These are phyloP conservation scores for Craniophora ligustri DNA, from an alignment of 2,888 invertebrate species.

Conservation along the genomic window DNA sequence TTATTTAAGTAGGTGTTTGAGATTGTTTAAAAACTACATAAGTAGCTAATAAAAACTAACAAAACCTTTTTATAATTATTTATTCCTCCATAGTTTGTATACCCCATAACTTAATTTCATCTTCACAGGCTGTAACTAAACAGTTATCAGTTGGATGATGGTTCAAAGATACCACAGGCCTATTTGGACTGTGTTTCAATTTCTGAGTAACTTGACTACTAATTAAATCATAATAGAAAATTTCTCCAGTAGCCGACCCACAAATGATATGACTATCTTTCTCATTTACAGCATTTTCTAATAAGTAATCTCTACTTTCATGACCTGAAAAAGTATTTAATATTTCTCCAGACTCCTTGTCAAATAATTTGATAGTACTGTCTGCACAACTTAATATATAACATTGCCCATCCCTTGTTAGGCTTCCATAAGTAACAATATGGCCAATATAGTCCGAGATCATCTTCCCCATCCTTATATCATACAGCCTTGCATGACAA, in stretches of 20 bases:
- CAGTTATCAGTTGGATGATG: constrained; percentile 93
- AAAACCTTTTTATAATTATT: background rate
- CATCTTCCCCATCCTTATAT: constrained; percentile 95
- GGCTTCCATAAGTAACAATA: constrained; percentile 94
- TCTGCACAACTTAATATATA: constrained; percentile 95
- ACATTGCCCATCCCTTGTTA: constrained; percentile 98
- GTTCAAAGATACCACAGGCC: constrained; percentile 93
- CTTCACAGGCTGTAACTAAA: constrained; percentile 92
- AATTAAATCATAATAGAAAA: constrained; percentile 97
- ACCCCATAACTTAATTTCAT: constrained; percentile 92
- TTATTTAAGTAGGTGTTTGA: too few species aligned
- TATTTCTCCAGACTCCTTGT: constrained; percentile 90
- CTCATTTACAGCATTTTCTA: constrained; percentile 95
- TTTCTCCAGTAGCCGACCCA: constrained; percentile 95
- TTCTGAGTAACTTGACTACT: constrained; percentile 87
- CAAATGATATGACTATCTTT: constrained; percentile 96
- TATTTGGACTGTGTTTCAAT: constrained; percentile 85
- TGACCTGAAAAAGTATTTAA: constrained; percentile 94
- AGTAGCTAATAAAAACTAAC: background rate
- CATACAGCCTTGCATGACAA: constrained; percentile 95
- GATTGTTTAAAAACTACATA: too few species aligned
- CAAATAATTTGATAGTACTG: constrained; percentile 94
- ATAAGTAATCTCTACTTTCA: constrained; percentile 93
- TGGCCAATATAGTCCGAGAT: constrained; percentile 95
- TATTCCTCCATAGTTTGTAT: constrained; percentile 64